phyloP scores from a whole-genome alignment of 2,888 invertebrate species.

The Pocota personata region DNA sequence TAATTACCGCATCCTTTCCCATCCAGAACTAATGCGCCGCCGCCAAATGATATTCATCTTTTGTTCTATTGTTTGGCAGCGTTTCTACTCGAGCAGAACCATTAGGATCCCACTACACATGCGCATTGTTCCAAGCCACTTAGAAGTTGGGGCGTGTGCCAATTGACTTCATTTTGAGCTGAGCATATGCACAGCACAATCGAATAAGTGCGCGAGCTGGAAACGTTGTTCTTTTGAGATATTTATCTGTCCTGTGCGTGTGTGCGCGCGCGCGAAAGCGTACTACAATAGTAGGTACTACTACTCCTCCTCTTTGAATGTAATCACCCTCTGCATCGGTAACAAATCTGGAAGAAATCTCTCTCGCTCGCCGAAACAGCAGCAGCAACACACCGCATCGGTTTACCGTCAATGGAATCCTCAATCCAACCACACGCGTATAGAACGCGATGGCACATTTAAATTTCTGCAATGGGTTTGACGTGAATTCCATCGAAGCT shows the following conservation, averaged over 20 bases:
- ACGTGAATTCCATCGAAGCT: constrained; percentile 57
- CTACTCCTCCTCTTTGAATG: constrained; percentile 39
- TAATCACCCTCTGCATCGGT: constrained; percentile 51
- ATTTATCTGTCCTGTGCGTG: constrained; percentile 40
- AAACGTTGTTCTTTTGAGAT: constrained; percentile 57
- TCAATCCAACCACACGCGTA: constrained; percentile 8
- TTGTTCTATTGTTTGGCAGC: constrained; percentile 62
- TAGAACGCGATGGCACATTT: constrained; percentile 52
- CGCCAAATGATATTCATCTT: constrained; percentile 54
- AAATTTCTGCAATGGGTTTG: constrained; percentile 70
- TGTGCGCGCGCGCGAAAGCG: constrained; percentile 24
- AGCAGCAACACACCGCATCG: constrained; percentile 2
- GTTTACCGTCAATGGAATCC: constrained; percentile 51
- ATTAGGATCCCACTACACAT: constrained; percentile 50
- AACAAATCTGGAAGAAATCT: constrained; percentile 37
- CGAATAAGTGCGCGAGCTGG: constrained; percentile 37
- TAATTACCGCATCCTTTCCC: constrained; percentile 22
- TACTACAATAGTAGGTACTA: constrained; percentile 35
- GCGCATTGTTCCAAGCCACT: constrained; percentile 64
- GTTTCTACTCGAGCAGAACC: constrained; percentile 14
- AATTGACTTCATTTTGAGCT: constrained; percentile 67
- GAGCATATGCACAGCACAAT: constrained; percentile 47
- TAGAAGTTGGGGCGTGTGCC: constrained; percentile 65
- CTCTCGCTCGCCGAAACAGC: constrained; percentile 1
- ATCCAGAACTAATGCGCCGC: constrained; percentile 5